Percentiles rank a stretch among this genome's conserved stretches.
phyloP scores from a whole-genome alignment of 2,888 invertebrate species.

The Ametastegia equiseti region DNA sequence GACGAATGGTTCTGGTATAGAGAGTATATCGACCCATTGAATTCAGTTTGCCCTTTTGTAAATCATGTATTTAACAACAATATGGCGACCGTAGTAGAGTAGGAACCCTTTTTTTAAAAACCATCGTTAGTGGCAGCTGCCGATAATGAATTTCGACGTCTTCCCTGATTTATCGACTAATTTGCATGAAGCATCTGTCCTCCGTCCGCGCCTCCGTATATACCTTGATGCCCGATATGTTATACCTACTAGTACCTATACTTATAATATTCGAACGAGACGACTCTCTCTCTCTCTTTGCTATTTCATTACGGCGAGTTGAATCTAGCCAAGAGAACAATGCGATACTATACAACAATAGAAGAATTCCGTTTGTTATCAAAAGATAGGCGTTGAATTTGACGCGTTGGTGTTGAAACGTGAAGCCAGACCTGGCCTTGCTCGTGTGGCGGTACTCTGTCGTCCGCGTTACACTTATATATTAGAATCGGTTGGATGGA shows the following conservation, averaged over 20 bases:
- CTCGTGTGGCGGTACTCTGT: neutral
- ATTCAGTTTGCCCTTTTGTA: constrained; percentile 45
- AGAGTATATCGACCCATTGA: constrained; percentile 39
- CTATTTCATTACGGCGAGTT: neutral
- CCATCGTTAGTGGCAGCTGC: constrained; percentile 60
- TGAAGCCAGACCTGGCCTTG: constrained; percentile 56
- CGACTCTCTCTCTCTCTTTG: neutral
- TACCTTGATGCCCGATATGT: neutral
- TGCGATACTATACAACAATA: constrained; percentile 40
- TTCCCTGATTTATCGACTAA: constrained; percentile 49
- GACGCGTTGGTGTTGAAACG: constrained; percentile 67
- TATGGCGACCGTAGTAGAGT: constrained; percentile 27
- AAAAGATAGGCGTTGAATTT: constrained; percentile 61
- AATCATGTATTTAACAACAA: constrained; percentile 45
- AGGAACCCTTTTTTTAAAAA: constrained; percentile 29
- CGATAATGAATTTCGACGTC: constrained; percentile 63
- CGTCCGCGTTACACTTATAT: neutral
- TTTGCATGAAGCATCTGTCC: constrained; percentile 47
- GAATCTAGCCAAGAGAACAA: constrained; percentile 34
- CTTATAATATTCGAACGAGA: neutral
- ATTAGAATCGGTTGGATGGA: constrained; percentile 36
- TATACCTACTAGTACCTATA: neutral
- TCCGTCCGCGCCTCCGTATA: neutral
- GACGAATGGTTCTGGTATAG: constrained; percentile 4
- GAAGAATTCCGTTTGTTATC: constrained; percentile 47